Evolutionary conservation across 92 coral and sea anemone genomes (phyloP).

Genomic region (Chrysogorgia sp.): DNA sequence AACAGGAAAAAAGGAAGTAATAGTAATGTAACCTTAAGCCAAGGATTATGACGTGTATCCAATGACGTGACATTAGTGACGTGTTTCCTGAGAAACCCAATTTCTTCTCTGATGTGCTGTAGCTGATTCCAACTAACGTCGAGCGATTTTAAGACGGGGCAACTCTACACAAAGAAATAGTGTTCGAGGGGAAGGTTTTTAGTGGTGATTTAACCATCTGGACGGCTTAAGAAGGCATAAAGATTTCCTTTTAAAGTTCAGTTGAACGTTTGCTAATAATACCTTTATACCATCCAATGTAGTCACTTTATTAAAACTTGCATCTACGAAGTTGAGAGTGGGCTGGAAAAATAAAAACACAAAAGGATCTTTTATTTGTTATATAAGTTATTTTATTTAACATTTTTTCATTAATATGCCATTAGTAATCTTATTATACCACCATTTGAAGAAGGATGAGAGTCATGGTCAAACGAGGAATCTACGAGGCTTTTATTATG

Average conservation of each 20-base stretch:
- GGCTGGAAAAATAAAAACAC: slow-evolving; percentile 46
- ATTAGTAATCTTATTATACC: no score
- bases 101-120: slow-evolving; percentile 83
- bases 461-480: no score
- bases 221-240: not conserved
- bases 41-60: slow-evolving; percentile 87
- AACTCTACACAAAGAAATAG: slow-evolving; percentile 59
- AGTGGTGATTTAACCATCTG: not conserved
- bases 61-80: slow-evolving; percentile 67
- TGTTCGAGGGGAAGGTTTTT: not conserved
- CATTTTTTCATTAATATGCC: no score
- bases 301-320: slow-evolving; percentile 87
- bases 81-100: slow-evolving; percentile 88
- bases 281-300: slow-evolving; percentile 94
- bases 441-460: no score
- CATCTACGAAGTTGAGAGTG: slow-evolving; percentile 74
- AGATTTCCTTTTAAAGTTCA: not conserved
- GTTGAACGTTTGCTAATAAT: not conserved
- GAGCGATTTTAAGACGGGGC: slow-evolving; percentile 71
- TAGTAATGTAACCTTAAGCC: slow-evolving; percentile 73
- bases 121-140: slow-evolving; percentile 90
- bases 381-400: no score
- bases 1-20: not conserved
- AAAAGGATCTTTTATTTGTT: no score
- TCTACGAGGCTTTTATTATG: not conserved